These are phyloP conservation scores for Alcis repandata DNA, from an alignment of 2,888 invertebrate genomes.

Conservation along the genomic window DNA sequence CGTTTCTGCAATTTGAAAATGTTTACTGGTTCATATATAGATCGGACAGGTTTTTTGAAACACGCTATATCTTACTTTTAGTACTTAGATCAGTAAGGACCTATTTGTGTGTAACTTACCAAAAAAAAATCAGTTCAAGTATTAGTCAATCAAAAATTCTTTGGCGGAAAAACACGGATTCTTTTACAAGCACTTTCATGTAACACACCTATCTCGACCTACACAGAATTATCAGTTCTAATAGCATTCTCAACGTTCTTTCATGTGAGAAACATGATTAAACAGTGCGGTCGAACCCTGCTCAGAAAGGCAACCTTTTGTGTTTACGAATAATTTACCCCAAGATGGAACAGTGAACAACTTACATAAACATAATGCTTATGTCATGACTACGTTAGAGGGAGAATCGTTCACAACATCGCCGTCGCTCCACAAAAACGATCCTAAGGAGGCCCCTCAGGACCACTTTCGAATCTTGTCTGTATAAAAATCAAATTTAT, in stretches of 20 bases:
- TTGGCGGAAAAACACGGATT: no score
- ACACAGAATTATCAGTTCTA: background rate
- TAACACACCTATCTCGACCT: no score
- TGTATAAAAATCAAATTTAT: constrained; percentile 32
- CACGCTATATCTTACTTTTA: no score
- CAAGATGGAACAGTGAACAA: constrained; percentile 19
- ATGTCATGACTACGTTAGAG: constrained; percentile 29
- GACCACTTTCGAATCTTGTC: constrained; percentile 28
- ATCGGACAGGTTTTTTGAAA: no score
- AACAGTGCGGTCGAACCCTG: constrained; percentile 17
- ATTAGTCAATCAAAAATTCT: no score
- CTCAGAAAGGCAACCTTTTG: constrained; percentile 17
- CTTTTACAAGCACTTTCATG: no score
- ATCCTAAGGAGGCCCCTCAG: constrained; percentile 27
- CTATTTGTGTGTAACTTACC: no score
- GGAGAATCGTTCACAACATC: constrained; percentile 29
- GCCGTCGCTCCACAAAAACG: constrained; percentile 30
- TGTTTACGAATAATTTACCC: constrained; percentile 25
- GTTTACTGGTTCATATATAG: no score
- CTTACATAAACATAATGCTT: constrained; percentile 34
- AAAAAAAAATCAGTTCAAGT: no score
- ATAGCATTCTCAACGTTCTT: background rate
- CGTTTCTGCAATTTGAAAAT: no score
- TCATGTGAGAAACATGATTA: constrained; percentile 8
- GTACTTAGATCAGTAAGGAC: no score